Conservation (phyloP, 1,140 invertebrate genomes). For the Temnothorax nylanderi region DNA sequence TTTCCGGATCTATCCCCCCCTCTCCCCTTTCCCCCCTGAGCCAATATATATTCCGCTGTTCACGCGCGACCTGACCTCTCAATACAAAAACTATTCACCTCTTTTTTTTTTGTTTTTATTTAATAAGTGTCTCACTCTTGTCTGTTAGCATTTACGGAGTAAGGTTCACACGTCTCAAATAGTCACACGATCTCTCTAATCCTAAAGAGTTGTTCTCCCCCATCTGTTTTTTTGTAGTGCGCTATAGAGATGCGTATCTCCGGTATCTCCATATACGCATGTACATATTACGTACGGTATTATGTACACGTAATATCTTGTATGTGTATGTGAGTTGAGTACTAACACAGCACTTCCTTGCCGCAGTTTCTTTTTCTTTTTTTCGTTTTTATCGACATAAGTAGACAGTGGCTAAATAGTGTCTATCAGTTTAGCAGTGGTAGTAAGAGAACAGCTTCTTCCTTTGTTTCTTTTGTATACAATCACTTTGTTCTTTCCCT, state of each 20-base stretch:
- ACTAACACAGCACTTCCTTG: constrained; percentile 37
- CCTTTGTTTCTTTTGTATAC: constrained; percentile 26
- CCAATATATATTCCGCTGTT: constrained; percentile 60
- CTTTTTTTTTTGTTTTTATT: constrained; percentile 57
- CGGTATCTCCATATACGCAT: not conserved
- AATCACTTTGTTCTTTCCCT: constrained; percentile 48
- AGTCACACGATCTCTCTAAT: constrained; percentile 48
- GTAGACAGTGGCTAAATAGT: constrained; percentile 66
- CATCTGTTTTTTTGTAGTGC: constrained; percentile 40
- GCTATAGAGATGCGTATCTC: constrained; percentile 38
- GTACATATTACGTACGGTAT: constrained; percentile 21
- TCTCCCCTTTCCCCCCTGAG: constrained; percentile 37
- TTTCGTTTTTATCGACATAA: constrained; percentile 63
- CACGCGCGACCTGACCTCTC: constrained; percentile 53
- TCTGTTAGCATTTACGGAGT: constrained; percentile 65
- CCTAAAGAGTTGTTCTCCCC: constrained; percentile 27
- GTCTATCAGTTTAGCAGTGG: constrained; percentile 69
- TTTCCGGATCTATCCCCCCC: constrained; percentile 73
- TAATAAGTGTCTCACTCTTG: constrained; percentile 74
- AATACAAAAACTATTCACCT: constrained; percentile 80
- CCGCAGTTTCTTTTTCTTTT: constrained; percentile 12
- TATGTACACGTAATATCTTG: constrained; percentile 53
- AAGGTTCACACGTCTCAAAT: constrained; percentile 20
- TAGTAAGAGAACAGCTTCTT: constrained; percentile 67
- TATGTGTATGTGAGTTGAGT: constrained; percentile 42